phyloP scores from a whole-genome alignment of 2,113 vertebrate genomes.

The Phaethon lepturus region DNA sequence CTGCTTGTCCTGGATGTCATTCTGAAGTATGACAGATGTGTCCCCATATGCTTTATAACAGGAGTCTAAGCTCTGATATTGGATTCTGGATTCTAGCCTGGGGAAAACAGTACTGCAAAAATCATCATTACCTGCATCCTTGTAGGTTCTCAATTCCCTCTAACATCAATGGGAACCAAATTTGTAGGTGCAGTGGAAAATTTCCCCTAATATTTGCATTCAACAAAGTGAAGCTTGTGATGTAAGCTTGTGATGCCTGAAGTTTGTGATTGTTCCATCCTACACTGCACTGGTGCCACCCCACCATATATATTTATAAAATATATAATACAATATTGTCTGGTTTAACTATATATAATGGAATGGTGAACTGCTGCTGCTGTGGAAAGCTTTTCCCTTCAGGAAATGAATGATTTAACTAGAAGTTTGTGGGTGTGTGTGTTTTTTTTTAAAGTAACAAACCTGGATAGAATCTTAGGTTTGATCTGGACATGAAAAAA shows the following conservation, averaged over 20 bases:
- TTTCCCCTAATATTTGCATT: background rate
- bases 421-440: accelerated
- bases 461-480: background rate
- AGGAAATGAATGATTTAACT: background rate
- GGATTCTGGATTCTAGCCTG: background rate
- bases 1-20: background rate
- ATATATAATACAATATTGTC: background rate
- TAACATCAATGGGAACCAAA: background rate
- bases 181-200: background rate
- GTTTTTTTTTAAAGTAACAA: background rate
- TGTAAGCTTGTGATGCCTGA: background rate
- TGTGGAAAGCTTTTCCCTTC: background rate
- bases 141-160: background rate
- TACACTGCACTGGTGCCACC: background rate
- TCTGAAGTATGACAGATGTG: background rate
- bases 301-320: background rate
- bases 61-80: background rate
- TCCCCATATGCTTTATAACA: background rate
- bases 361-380: background rate
- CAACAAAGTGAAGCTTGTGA: background rate
- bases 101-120: background rate
- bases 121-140: background rate
- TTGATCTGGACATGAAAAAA: background rate
- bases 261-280: background rate
- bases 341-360: background rate